A percentile compares a stretch with the other conserved stretches of the same genome.
These are phyloP conservation scores for Gandaritis pyraliata DNA, from an alignment of 2,888 invertebrate species.

Conservation along the genomic window DNA sequence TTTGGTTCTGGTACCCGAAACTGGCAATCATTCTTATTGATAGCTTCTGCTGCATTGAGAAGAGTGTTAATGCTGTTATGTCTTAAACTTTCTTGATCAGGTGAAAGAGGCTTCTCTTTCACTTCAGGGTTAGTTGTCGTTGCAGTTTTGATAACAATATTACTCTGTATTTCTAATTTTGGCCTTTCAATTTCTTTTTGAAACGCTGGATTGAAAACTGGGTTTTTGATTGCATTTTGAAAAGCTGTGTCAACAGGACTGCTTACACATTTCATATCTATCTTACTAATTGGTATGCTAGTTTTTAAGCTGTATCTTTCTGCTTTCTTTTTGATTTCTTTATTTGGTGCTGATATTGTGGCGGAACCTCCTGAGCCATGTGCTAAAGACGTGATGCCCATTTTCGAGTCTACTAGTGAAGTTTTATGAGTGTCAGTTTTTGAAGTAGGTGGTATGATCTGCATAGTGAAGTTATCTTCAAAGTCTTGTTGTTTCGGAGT, in stretches of 20 bases:
- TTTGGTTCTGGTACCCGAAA: constrained; percentile 64
- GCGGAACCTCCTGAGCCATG: constrained; percentile 68
- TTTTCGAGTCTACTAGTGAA: constrained; percentile 55
- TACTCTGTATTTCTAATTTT: constrained; percentile 76
- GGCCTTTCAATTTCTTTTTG: constrained; percentile 46
- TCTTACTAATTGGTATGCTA: constrained; percentile 79
- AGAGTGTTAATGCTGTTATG: constrained; percentile 62
- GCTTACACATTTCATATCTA: constrained; percentile 76
- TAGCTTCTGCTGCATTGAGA: constrained; percentile 70
- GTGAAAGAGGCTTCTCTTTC: constrained; percentile 34
- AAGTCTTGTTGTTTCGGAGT: constrained; percentile 64
- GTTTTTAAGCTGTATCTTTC: constrained; percentile 78
- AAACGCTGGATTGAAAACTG: constrained; percentile 53
- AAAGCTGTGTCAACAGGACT: constrained; percentile 39
- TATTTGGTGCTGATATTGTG: constrained; percentile 49
- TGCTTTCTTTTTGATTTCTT: constrained; percentile 67
- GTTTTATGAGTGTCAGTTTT: constrained; percentile 47
- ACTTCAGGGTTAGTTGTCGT: constrained; percentile 50
- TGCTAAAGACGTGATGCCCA: constrained; percentile 65
- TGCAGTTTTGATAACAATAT: constrained; percentile 72
- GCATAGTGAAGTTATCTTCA: constrained; percentile 71
- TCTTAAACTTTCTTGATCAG: constrained; percentile 16
- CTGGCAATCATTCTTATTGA: constrained; percentile 64
- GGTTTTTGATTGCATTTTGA: constrained; percentile 42
- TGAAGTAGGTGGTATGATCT: constrained; percentile 60